Evolutionary conservation across 2,888 invertebrate genomes (phyloP).

Genomic region (Caenorhabditis doughertyi): DNA sequence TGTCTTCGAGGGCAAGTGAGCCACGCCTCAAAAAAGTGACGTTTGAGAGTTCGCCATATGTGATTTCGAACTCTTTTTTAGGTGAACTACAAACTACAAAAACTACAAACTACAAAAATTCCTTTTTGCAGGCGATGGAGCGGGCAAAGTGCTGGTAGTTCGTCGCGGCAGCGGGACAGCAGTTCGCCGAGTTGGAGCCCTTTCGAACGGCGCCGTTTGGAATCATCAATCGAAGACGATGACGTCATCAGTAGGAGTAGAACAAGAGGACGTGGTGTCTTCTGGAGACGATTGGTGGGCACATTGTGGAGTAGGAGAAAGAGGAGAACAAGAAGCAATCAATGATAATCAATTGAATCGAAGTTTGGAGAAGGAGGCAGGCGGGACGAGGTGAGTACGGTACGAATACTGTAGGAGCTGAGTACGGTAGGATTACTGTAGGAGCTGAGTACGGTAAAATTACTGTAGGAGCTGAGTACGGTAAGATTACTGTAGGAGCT

Average conservation of each 20-base stretch:
- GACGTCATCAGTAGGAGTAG: conserved; percentile 25
- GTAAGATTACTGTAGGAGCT: too few species aligned
- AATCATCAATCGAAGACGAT: too few species aligned
- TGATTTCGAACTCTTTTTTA: conserved; percentile 68
- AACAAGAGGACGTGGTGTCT: conserved; percentile 39
- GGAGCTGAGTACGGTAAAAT: too few species aligned
- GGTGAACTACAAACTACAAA: conserved; percentile 17
- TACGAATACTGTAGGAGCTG: too few species aligned
- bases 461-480: too few species aligned
- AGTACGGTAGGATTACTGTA: too few species aligned
- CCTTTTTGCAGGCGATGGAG: conserved; percentile 61
- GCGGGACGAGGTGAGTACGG: neutral
- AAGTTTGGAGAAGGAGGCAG: conserved; percentile 29
- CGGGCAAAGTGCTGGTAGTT: conserved; percentile 62
- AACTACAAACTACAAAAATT: too few species aligned
- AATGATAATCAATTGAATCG: conserved; percentile 58
- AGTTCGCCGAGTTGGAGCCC: conserved; percentile 40
- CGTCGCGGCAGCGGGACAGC: conserved; percentile 67
- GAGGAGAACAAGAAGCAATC: conserved; percentile 26
- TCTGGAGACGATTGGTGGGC: conserved; percentile 66
- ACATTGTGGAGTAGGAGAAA: conserved; percentile 27
- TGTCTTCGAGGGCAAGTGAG: conserved; percentile 53
- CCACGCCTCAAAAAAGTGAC: conserved; percentile 63
- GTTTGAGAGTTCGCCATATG: conserved; percentile 61
- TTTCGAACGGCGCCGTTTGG: too few species aligned